Evolutionary conservation across 2,113 vertebrate genomes (phyloP), one percentile per base, ranked within the genome.

Genomic region (Larimichthys crocea): DNA sequence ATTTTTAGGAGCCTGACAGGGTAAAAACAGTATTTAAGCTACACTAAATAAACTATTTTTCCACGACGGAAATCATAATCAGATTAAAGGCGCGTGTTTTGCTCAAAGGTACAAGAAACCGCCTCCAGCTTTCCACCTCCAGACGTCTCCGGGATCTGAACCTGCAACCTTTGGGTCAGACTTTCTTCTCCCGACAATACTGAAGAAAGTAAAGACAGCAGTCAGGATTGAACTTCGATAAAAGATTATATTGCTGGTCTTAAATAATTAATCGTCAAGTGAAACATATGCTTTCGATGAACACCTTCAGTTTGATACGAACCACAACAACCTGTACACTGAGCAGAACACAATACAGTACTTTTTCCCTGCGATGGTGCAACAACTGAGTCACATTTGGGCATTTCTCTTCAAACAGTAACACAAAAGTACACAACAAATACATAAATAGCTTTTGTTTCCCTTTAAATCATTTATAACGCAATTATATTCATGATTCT

Each of bases 381-480:
- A 91, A 90, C 88, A 80, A 74, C 77, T 24, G 64, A 90, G 85
- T 93, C 92, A 93, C 91, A 93, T 93, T 93, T 91, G 79, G 84
- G 85, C 84, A 81, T 79, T 88, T 88, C 84, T 93, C 87, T 92
- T 92, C 88, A 90, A 82, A 92, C 88, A 86, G 76, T 81, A 87
- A 91, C 89, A 93, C 86, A 90, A 92, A 90, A 91, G 59, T 88
- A 90, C 90, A 94, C 88, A 85, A 93, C 91, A 95, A 91, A 93
- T 86, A 95, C 87, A 95, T 95, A 95, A 95, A 96, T 96, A 95
- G 85, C 89, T 92, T 92, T 86, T 85, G 79, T 92, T 91, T 94
- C 91, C 93, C 91, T 94, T 95, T 94, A 90, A 91, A 85, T 93
- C 92, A 88, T 89, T 87, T 82, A 84, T 84, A 92, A 91, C 78